A percentile compares a stretch with the other conserved stretches of the same genome.
phyloP scores from a whole-genome alignment of 2,797 vertebrate genomes.

The Spondyliosoma cantharus region DNA sequence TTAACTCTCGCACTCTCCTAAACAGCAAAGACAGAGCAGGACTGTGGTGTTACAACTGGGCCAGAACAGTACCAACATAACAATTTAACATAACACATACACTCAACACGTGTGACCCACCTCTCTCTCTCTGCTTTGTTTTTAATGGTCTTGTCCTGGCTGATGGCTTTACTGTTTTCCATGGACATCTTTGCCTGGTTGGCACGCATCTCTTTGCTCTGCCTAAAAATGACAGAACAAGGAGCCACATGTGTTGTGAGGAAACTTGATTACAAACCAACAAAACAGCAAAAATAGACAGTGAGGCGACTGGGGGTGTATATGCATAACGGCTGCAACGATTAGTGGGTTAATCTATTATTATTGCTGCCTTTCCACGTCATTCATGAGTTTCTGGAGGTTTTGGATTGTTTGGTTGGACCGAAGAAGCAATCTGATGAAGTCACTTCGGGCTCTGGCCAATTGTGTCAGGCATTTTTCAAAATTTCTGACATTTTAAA shows the following conservation, averaged over 20 bases:
- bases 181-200: conserved; percentile 99
- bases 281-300: background rate
- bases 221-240: conserved; percentile 79
- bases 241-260: background rate
- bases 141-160: conserved; percentile 98
- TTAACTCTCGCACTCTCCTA: conserved; percentile 96
- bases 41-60: background rate
- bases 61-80: background rate
- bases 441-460: too few relatives aligned
- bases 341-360: too few relatives aligned
- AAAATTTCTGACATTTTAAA: too few relatives aligned
- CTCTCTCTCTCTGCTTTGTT: conserved; percentile 99
- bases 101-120: conserved; percentile 73
- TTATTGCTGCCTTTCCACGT: too few relatives aligned
- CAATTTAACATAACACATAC: background rate
- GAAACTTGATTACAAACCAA: background rate
- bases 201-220: conserved; percentile 98
- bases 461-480: too few relatives aligned
- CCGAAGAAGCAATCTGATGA: too few relatives aligned
- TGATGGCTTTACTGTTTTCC: conserved; percentile 99
- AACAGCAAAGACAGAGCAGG: background rate
- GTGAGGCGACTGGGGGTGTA: background rate
- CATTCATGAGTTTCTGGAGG: background rate
- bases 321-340: too few relatives aligned
- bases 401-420: too few relatives aligned